Evolutionary conservation across 35 echinoderm and acorn worm species (phyloP), one percentile per base, ranked within the genome.

Genomic region (Strongylocentrotus purpuratus): DNA sequence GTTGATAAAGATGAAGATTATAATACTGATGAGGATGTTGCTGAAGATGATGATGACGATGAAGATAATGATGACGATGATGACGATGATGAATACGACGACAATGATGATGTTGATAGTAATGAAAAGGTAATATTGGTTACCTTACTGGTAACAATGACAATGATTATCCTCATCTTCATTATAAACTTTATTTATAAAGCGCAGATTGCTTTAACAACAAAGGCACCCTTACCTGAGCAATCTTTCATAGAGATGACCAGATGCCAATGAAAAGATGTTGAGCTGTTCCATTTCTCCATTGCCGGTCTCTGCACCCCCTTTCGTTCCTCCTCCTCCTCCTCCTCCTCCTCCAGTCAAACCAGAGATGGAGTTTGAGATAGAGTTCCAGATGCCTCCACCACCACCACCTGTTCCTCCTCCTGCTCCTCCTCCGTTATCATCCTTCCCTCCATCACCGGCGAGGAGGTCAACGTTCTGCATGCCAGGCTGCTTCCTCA

Each of bases 261-360:
- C 98, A 0, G 98, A 99, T n/a, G 98, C 98, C 47, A 99, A 95
- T 0, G 98, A 99, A 92, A 99, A 99, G 85, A 99, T 99, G 88
- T 99, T 99, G 33, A 99, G 58, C 28, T 97, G 97, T 88, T 97
- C 95, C 46, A 94, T 86, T 20, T 96, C 95, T 35, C 86, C 94
- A 32, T 92, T 93, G 9, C 48, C 71, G 45, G 33, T 35, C 28
- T 90, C 94, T 41, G 15, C 12, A 32, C 85, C 50, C 33, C n/a
- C 12, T 61, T 31, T 61, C 6, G 45, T 45, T 12, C 32, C 61
- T 12, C 32, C 61, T 22, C 61, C 94, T 86, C 33, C 48, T 86
- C 33, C 48, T 59, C 22, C 9, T 48, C 94, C 45, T 46, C 20
- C 14, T 0, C 48, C 45, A 9, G 91, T 94, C 17, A 65, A 35